Percentiles rank a stretch among this genome's conserved stretches.
These are phyloP conservation scores for Propsilocerus akamusi DNA, from an alignment of 1,140 invertebrate genomes.

Conservation along the genomic window DNA sequence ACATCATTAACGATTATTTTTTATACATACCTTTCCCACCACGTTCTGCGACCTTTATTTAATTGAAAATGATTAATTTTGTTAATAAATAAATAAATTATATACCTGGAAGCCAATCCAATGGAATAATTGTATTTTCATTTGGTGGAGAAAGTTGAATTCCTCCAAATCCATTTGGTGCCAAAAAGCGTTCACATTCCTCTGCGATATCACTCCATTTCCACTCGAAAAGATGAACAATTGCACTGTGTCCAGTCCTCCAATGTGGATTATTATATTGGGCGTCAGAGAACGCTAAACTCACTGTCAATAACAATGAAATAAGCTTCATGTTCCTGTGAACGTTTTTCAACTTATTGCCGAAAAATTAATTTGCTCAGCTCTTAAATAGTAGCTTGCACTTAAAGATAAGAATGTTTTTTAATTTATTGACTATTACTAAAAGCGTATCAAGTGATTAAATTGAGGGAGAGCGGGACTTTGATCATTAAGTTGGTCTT, in stretches of 20 bases:
- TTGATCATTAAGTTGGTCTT: too few species aligned
- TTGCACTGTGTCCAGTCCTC: neutral
- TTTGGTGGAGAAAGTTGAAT: conserved; percentile 37
- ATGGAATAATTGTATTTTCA: conserved; percentile 25
- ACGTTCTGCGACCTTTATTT: conserved; percentile 26
- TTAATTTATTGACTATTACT: too few species aligned
- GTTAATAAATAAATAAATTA: neutral
- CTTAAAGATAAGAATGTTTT: too few species aligned
- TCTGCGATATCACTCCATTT: neutral
- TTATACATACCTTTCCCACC: conserved; percentile 50
- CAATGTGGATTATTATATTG: neutral
- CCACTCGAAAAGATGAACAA: neutral
- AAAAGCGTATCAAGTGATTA: too few species aligned
- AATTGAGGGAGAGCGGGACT: too few species aligned
- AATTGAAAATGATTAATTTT: neutral
- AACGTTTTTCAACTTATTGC: too few species aligned
- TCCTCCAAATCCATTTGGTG: neutral
- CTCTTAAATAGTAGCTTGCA: too few species aligned
- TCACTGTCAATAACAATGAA: too few species aligned
- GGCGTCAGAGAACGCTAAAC: too few species aligned
- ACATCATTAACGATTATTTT: conserved; percentile 7
- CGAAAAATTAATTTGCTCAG: too few species aligned
- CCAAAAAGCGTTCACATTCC: neutral
- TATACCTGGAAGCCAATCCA: neutral
- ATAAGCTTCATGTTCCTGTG: too few species aligned